phyloP scores from a whole-genome alignment of 1,140 invertebrate species.

The Brachionus paranguensis region DNA sequence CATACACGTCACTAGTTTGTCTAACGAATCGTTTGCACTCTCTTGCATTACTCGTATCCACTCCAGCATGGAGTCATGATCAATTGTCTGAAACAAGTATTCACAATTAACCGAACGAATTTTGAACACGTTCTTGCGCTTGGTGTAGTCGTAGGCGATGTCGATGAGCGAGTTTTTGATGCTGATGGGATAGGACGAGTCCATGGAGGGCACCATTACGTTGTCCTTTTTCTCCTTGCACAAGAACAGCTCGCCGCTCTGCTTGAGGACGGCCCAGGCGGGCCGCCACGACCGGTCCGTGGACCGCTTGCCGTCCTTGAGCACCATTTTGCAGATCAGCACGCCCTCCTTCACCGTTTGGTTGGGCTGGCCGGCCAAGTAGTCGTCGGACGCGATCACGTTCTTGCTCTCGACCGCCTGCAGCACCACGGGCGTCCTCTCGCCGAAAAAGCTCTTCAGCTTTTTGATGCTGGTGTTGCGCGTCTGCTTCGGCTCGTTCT shows the following conservation, averaged over 20 bases:
- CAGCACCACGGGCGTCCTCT: background rate
- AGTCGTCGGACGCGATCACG: conserved; percentile 14
- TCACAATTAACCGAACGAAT: conserved; percentile 17
- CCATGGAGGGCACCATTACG: conserved; percentile 12
- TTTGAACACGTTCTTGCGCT: conserved; percentile 38
- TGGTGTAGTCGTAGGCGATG: conserved; percentile 34
- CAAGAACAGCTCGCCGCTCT: conserved; percentile 15
- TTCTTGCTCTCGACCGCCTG: conserved; percentile 15
- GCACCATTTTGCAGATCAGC: conserved; percentile 24
- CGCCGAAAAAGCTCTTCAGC: conserved; percentile 22
- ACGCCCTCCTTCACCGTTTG: conserved; percentile 29
- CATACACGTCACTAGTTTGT: conserved; percentile 10
- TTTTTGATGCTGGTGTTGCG: conserved; percentile 27
- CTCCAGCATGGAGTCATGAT: conserved; percentile 11
- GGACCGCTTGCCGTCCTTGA: background rate
- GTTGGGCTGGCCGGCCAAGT: background rate
- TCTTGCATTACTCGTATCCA: conserved; percentile 31
- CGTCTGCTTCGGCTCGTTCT: background rate
- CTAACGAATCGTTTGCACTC: background rate
- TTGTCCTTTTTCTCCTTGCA: conserved; percentile 39
- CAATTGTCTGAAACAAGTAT: conserved; percentile 36
- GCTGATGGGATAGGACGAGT: conserved; percentile 23
- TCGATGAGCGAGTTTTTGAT: background rate
- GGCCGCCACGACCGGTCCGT: conserved; percentile 32
- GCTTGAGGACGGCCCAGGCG: conserved; percentile 33